These are phyloP conservation scores for Epinotia ramella DNA, from an alignment of 2,888 invertebrate genomes.

Conservation along the genomic window DNA sequence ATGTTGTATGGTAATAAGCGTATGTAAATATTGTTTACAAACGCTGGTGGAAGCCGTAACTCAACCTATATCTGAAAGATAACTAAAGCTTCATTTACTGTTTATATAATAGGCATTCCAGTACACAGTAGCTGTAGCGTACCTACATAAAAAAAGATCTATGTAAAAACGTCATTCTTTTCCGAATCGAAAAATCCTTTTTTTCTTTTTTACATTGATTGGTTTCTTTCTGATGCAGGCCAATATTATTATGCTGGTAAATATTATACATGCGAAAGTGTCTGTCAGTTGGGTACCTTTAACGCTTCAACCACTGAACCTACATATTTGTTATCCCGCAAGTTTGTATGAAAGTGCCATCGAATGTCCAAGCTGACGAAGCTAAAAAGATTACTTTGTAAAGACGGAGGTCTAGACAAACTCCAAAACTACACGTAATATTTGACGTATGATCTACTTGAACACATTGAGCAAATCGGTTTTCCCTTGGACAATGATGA, in stretches of 20 bases:
- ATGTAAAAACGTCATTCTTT: background rate
- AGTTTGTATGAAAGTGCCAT: background rate
- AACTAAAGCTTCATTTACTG: slow-evolving; percentile 47
- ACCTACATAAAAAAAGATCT: background rate
- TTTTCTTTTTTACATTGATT: background rate
- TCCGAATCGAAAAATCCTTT: background rate
- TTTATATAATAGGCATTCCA: slow-evolving; percentile 8
- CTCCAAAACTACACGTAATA: background rate
- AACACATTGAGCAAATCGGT: slow-evolving; percentile 19
- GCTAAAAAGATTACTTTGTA: background rate
- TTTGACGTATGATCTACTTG: background rate
- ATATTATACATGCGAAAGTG: background rate
- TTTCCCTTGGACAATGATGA: slow-evolving; percentile 21
- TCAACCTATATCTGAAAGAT: slow-evolving; percentile 52
- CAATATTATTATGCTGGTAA: background rate
- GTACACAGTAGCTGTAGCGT: slow-evolving; percentile 21
- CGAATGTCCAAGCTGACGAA: background rate
- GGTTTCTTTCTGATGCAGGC: no score
- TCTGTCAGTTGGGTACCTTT: background rate
- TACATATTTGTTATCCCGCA: background rate
- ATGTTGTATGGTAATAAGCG: slow-evolving; percentile 57
- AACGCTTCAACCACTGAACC: no score
- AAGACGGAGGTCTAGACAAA: background rate
- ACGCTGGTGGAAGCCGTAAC: slow-evolving; percentile 53
- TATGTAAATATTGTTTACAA: slow-evolving; percentile 53